A percentile compares a stretch with the other conserved stretches of the same genome.
Evolutionary conservation across 2,113 vertebrate genomes (phyloP).

Genomic region (Acinonyx jubatus): DNA sequence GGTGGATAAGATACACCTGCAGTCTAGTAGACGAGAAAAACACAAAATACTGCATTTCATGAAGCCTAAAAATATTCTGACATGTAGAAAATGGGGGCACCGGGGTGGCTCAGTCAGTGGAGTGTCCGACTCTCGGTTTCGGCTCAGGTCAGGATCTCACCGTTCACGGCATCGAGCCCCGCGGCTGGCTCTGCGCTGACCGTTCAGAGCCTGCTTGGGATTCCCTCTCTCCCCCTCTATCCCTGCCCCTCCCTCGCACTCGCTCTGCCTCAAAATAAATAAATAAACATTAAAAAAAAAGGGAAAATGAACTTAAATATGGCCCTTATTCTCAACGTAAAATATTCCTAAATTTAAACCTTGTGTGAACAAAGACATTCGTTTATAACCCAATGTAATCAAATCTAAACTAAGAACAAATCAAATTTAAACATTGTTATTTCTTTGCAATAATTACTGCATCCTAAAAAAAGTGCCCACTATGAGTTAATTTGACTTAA

Average conservation of each 20-base stretch:
- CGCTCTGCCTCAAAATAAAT: no score
- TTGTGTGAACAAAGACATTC: constrained; percentile 59
- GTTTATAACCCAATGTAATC: constrained; percentile 69
- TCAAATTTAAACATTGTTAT: constrained; percentile 79
- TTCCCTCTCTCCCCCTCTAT: no score
- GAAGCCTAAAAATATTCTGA: constrained; percentile 52
- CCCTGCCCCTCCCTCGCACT: no score
- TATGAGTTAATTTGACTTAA: constrained; percentile 82
- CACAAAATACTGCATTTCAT: constrained; percentile 25
- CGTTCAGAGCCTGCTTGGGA: no score
- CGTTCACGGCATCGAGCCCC: no score
- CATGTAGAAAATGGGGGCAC: background rate
- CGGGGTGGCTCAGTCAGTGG: no score
- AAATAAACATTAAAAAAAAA: no score
- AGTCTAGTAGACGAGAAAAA: constrained; percentile 23
- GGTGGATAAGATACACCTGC: background rate
- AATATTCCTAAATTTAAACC: constrained; percentile 72
- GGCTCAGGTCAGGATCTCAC: no score
- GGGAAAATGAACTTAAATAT: constrained; percentile 32
- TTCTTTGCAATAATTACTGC: constrained; percentile 78
- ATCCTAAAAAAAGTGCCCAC: constrained; percentile 68
- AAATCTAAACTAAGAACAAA: constrained; percentile 79
- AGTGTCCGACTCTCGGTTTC: no score
- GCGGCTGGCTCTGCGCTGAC: no score
- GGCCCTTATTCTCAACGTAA: constrained; percentile 54